Evolutionary conservation across 1,140 invertebrate genomes (phyloP), one percentile per base, ranked within the genome.

Genomic region (Leucophenga varia): DNA sequence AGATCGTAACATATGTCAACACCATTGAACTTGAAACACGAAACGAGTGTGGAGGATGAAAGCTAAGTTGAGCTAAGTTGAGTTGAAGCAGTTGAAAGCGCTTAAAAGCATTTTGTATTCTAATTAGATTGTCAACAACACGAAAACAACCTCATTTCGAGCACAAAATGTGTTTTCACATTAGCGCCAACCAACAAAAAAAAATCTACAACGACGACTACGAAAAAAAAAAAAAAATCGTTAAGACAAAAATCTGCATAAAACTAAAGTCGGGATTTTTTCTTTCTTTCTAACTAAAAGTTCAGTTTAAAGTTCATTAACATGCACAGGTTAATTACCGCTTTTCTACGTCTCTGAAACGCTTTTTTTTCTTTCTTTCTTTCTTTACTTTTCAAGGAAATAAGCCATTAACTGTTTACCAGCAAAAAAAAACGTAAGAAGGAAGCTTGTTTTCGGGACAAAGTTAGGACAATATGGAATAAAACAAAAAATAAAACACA

Each of bases 261-360:
- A 60, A 43, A n/a, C 25, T 7, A 30, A 30, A 30, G 25, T n/a
- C n/a, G n/a, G n/a, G n/a, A n/a, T n/a, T n/a, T n/a, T n/a, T n/a
- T n/a, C n/a, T n/a, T n/a, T n/a, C n/a, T n/a, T n/a, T n/a, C n/a
- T n/a, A n/a, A n/a, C n/a, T n/a, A n/a, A n/a, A n/a, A n/a, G n/a
- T n/a, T n/a, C n/a, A n/a, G n/a, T n/a, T 59, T 67, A 63, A 67
- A 67, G 63, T 67, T 68, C 64, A 68, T 68, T 68, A 68, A 68
- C 64, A 68, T 68, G 64, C 64, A 68, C 64, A 68, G 64, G 64
- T 68, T 68, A 68, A 68, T 68, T 68, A 67, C 64, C 64, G 55
- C 61, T 67, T 59, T 52, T 65, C 51, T 9, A 53, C 16, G 14
- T 6, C 35, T n/a, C n/a, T n/a, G n/a, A n/a, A n/a, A n/a, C n/a